Evolutionary conservation across 2,888 invertebrate genomes (phyloP).

Genomic region (Meteorus colon): DNA sequence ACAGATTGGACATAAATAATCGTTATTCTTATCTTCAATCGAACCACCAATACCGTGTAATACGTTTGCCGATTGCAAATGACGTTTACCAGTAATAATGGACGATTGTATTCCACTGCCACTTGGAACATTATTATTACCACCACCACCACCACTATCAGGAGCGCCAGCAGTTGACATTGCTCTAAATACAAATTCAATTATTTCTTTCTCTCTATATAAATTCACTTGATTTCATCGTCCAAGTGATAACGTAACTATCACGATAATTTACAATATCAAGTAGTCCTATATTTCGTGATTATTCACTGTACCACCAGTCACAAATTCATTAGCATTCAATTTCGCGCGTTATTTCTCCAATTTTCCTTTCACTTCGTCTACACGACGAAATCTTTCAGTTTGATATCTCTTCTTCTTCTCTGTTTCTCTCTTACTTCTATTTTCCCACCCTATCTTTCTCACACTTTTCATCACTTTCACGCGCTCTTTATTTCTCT

Average conservation of each 20-base stretch:
- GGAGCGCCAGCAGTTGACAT: slow-evolving; percentile 57
- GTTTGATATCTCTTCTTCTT: not conserved
- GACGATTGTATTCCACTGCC: slow-evolving; percentile 61
- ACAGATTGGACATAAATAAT: slow-evolving; percentile 87
- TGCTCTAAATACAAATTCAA: slow-evolving; percentile 4
- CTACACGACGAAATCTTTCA: not conserved
- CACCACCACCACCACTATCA: slow-evolving; percentile 56
- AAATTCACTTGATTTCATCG: not conserved
- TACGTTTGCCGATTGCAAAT: slow-evolving; percentile 70
- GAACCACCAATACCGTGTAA: slow-evolving; percentile 80
- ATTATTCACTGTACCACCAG: not conserved
- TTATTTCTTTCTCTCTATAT: not conserved
- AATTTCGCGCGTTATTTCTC: not conserved
- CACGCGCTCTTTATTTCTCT: slow-evolving; percentile 16
- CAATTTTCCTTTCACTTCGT: not conserved
- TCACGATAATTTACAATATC: no score
- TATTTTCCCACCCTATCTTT: slow-evolving; percentile 24
- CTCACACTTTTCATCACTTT: not conserved
- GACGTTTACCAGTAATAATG: slow-evolving; percentile 74
- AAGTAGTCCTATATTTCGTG: not conserved
- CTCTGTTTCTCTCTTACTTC: no score
- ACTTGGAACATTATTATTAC: slow-evolving; percentile 53
- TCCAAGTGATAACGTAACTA: not conserved
- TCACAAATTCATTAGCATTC: not conserved
- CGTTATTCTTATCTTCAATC: slow-evolving; percentile 81